Percentiles rank a stretch among this genome's conserved stretches.
Evolutionary conservation across 2,113 vertebrate species (phyloP).

Genomic region (Nettapus auritus): DNA sequence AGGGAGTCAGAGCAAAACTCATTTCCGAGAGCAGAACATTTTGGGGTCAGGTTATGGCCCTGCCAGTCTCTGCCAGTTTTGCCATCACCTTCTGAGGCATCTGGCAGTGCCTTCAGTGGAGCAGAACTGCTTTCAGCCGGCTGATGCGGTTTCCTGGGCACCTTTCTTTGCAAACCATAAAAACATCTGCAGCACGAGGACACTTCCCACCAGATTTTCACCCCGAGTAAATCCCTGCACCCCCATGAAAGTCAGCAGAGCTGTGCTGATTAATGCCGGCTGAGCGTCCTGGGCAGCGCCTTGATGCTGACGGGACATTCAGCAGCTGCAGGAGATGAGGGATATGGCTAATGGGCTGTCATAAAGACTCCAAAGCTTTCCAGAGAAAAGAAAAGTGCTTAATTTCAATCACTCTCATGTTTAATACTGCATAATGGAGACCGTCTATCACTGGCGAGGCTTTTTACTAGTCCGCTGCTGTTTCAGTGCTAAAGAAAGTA

Average conservation of each 20-base stretch:
- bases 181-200: neutral
- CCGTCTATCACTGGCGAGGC: neutral
- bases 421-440: neutral
- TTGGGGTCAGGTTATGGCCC: rapidly evolving
- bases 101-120: neutral
- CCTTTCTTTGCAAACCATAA: neutral
- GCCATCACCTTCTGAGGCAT: neutral
- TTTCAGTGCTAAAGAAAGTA: conserved; percentile 1
- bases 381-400: neutral
- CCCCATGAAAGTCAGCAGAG: neutral
- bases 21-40: rapidly evolving
- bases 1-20: neutral
- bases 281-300: neutral
- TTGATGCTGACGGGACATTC: neutral
- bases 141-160: neutral
- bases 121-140: neutral
- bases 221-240: neutral
- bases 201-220: neutral
- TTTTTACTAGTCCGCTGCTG: neutral
- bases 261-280: neutral
- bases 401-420: neutral
- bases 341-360: neutral
- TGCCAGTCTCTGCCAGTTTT: neutral
- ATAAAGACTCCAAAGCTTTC: conserved; percentile 29
- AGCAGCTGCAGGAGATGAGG: neutral